Base-by-base conservation (phyloP, 2,797 vertebrate genomes). In the Hirundo rustica region DNA sequence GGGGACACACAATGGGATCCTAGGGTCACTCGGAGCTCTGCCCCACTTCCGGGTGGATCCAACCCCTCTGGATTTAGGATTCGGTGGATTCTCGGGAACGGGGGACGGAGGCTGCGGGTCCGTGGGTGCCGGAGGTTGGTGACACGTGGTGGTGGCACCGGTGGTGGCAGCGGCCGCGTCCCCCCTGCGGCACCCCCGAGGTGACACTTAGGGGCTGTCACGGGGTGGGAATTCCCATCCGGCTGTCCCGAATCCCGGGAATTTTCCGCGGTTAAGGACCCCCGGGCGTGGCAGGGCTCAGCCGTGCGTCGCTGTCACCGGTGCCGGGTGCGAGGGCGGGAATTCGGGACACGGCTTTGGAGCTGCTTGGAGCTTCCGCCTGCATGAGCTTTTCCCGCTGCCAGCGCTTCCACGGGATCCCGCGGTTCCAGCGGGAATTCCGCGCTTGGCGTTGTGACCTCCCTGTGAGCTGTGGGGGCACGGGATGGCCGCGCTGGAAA, bases 401-500 rank as follows among this genome's bases (percentile, higher is more conserved):
- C 34, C 42, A 4, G 23, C 3, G 1, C 42, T 73, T 66, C 70
- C 36, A 2, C 3, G 38, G 61, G 36, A 51, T 58, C 38, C 38
- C 0, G 1, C 0, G 3, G 44, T 75, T 45, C 61, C 36, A 2
- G 26, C 0, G 5, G 62, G 71, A 75, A 66, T 66, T 50, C 61
- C 0, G 0, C 4, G 1, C 12, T 11, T 10, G 44, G 61, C 21
- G 58, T 36, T 57, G 57, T 14, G 38, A 13, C 5, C 11, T 20
- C 11, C 5, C 29, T 9, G 1, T 1, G 27, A 23, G 7, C 48
- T 7, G 2, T 0, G 5, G 61, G 70, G 70, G 30, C 26, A 11
- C 0, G 21, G 51, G 16, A 7, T 21, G 70, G 61, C 20, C 25
- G 1, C 0, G 2, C 0, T 18, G 53, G 81, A 3, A 66, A 66